Conservation (phyloP, 2,113 vertebrate genomes). For the Bungarus multicinctus region DNA sequence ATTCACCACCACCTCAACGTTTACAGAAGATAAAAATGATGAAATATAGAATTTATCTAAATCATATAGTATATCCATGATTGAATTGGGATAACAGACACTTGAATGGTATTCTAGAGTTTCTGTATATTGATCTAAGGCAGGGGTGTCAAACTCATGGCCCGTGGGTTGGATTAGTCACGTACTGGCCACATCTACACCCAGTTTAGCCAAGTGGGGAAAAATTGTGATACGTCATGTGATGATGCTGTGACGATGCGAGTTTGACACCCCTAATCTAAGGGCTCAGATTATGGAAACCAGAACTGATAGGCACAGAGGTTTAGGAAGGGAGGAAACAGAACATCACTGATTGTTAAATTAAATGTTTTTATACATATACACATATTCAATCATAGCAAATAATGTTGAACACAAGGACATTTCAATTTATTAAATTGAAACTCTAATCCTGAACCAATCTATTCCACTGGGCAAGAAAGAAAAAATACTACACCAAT, state of each 20-base stretch:
- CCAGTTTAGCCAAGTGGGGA: too few relatives aligned
- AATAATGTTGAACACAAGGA: not conserved
- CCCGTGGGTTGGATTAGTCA: too few relatives aligned
- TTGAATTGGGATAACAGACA: not conserved
- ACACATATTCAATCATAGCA: not conserved
- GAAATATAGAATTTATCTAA: not conserved
- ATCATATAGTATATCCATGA: not conserved
- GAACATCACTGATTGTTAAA: not conserved
- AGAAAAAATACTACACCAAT: conserved; percentile 24
- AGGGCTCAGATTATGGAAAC: not conserved
- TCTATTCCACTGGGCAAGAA: conserved; percentile 28
- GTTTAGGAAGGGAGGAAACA: not conserved
- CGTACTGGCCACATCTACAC: too few relatives aligned
- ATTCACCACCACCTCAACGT: not conserved
- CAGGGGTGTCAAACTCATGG: too few relatives aligned
- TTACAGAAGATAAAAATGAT: not conserved
- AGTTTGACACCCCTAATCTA: not conserved
- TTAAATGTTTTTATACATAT: not conserved
- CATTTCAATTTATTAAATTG: not conserved
- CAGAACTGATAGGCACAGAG: not conserved
- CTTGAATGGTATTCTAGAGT: too few relatives aligned
- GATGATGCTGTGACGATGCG: too few relatives aligned
- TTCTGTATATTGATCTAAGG: not conserved
- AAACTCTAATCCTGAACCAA: not conserved
- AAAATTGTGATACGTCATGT: too few relatives aligned